Percentiles rank a stretch among this genome's conserved stretches.
Conservation (phyloP, 64 coral and sea anemone genomes). For the Acropora yongei region DNA sequence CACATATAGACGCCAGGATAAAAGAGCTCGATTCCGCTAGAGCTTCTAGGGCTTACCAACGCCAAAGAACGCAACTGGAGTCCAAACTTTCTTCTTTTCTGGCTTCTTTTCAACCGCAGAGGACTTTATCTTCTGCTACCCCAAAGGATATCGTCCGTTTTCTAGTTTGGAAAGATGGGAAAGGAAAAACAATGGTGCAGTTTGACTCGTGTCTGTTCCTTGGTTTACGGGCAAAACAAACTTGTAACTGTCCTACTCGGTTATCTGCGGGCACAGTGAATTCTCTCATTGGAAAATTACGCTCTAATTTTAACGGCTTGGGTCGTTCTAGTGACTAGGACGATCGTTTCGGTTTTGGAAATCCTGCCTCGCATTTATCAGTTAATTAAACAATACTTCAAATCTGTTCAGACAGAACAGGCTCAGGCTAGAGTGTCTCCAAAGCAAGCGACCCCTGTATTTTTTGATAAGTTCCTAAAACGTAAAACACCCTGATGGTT, state of each 20-base stretch:
- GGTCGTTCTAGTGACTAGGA: conserved; percentile 22
- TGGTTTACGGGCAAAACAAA: neutral
- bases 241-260: conserved; percentile 33
- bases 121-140: neutral
- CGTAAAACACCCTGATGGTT: neutral
- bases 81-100: conserved; percentile 39
- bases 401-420: conserved; percentile 25
- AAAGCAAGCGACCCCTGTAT: conserved; percentile 29
- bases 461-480: no score
- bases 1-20: conserved; percentile 28
- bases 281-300: conserved; percentile 29
- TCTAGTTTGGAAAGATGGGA: conserved; percentile 65
- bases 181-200: conserved; percentile 62
- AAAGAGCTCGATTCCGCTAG: conserved; percentile 23
- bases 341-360: neutral
- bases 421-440: conserved; percentile 7
- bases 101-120: conserved; percentile 5
- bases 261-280: conserved; percentile 53
- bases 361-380: conserved; percentile 16
- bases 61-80: conserved; percentile 64
- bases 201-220: neutral
- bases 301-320: neutral
- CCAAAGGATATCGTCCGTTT: conserved; percentile 56
- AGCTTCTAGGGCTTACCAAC: conserved; percentile 15
- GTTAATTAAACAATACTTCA: conserved; percentile 4